Base-by-base conservation (phyloP, 2,113 vertebrate genomes). In the Macroglossus sobrinus region DNA sequence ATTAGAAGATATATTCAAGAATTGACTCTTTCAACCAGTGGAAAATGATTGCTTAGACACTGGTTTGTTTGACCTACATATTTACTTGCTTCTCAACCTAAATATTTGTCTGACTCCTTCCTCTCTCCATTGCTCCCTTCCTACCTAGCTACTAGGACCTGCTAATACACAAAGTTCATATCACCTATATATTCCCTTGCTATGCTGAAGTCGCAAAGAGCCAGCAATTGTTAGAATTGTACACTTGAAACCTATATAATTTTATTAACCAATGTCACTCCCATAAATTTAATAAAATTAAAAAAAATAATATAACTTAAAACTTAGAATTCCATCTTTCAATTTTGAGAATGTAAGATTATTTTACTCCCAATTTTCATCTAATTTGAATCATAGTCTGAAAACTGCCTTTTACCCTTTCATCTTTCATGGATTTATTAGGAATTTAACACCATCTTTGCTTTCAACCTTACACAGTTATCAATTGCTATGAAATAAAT, bases 41-140 rank as follows among this genome's bases (percentile, higher is more conserved):
- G 38, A 64, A 93, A 75, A 22, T 81, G 33, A n/a, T 68, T 61
- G 28, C 38, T 66, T 28, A 92, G 12, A 72, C 19, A 2, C n/a
- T 19, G 4, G 2, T 9, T 74, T 68, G 57, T 72, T 76, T 82
- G 11, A 33, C 18, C 22, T 47, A 30, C 12, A 10, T 61, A 16
- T 12, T 74, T 5, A 57, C 40, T 89, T 69, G 2, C 28, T 40
- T 91, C 21, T 81, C 64, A 84, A 38, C 1, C 16, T 35, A 75
- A 74, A 50, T 38, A 40, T 66, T 57, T 43, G 1, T 74, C 53
- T 78, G 21, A 45, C 4, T 19, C 35, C 13, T 45, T 38, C 40
- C 22, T 53, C 26, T 10, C 6, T 40, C 10, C 16, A 2, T 16
- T 0, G 4, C 6, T 33, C 0, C 10, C 9, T 61, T 61, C 21